A percentile compares a stretch with the other conserved stretches of the same genome.
Conservation (phyloP, 2,113 vertebrate species). For the Urocitellus parryii region DNA sequence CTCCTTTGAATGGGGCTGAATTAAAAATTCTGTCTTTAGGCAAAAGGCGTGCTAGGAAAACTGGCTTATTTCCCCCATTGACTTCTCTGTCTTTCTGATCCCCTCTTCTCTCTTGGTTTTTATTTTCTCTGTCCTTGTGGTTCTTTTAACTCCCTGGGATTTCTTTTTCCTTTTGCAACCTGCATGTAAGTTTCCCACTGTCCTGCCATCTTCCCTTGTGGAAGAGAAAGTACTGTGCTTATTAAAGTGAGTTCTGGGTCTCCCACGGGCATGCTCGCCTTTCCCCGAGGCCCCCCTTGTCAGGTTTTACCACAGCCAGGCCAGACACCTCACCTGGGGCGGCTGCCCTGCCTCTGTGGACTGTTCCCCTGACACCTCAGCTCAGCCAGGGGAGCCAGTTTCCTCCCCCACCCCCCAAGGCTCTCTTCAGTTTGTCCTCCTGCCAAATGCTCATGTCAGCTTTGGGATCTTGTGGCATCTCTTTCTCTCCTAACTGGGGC, state of each 20-base stretch:
- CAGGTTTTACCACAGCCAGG: background rate
- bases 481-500: background rate
- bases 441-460: background rate
- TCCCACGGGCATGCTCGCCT: accelerated
- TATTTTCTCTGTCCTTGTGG: background rate
- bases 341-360: background rate
- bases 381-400: background rate
- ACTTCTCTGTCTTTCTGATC: background rate
- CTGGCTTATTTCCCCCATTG: background rate
- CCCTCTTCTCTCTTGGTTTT: background rate
- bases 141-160: background rate
- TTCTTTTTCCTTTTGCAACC: background rate
- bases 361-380: background rate
- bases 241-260: background rate
- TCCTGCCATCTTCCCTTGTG: background rate
- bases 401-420: background rate
- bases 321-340: accelerated
- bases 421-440: background rate
- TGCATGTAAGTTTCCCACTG: background rate
- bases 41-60: background rate
- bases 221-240: background rate
- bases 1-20: background rate
- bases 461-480: background rate
- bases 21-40: background rate
- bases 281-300: background rate